phyloP scores from a whole-genome alignment of 1,140 invertebrate species.

The Cydia splendana region DNA sequence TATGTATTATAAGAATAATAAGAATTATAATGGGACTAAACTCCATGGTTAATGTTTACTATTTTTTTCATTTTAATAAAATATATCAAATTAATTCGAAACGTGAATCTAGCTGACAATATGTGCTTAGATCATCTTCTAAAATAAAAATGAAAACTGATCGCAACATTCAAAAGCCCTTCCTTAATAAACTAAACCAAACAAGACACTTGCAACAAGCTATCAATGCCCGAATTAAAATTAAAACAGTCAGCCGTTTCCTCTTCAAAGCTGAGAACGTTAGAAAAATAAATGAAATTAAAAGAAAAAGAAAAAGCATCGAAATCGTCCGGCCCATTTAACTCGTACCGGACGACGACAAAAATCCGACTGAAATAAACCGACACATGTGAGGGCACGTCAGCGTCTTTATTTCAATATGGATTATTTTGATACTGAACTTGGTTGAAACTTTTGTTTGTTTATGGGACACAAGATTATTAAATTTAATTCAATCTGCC shows the following conservation, averaged over 20 bases:
- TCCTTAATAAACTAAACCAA: conserved; percentile 35
- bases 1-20: background rate
- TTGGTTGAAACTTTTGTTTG: background rate
- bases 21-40: background rate
- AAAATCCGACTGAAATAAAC: conserved; percentile 78
- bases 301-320: conserved; percentile 65
- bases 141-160: background rate
- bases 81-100: background rate
- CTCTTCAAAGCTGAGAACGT: conserved; percentile 66
- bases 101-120: background rate
- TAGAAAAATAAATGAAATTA: conserved; percentile 49
- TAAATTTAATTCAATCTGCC: too few species aligned
- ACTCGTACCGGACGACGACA: conserved; percentile 75
- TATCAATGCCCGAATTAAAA: conserved; percentile 50
- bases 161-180: conserved; percentile 6
- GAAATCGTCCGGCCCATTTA: conserved; percentile 76
- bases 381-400: conserved; percentile 71
- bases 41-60: too few species aligned
- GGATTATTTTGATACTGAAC: conserved; percentile 29
- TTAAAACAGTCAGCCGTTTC: conserved; percentile 46
- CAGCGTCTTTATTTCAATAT: conserved; percentile 42
- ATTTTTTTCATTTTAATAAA: background rate
- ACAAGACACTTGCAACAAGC: conserved; percentile 48
- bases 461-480: too few species aligned
- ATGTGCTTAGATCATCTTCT: background rate